Evolutionary conservation across 2,113 vertebrate genomes (phyloP), one percentile per base, ranked within the genome.

Genomic region (Phaetusa simplex): DNA sequence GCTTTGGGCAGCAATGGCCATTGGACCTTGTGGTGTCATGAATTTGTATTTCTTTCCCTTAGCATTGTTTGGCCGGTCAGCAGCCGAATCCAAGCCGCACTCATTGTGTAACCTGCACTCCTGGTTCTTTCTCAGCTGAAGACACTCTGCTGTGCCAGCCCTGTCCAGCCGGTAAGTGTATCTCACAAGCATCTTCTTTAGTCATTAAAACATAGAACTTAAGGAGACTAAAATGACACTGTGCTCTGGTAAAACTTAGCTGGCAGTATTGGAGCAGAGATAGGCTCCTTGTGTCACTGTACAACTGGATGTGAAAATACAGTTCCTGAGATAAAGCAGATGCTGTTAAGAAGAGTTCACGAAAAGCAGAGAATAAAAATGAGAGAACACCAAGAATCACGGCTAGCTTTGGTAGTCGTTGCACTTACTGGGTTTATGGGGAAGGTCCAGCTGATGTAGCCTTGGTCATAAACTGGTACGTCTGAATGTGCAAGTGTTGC

Each of bases 131-230:
- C 94, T 98, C 98, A 65, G 87, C 94, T 29, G 79, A 96, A 65
- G 98, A 96, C 32, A 52, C 94, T 47, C 50, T 62, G 21, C 93
- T 87, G 14, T 98, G 98, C 96, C 97, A 98, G 66, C 97, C 89
- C 55, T 99, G 98, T 97, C 98, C 98, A n/a, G 90, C 97, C 98
- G 99, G 99, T 99, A 97, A 74, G 95, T 23, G 1, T 42, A 8
- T 8, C 72, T 23, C 49, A 4, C 7, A 1, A 7, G 32, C 2
- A 2, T 56, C 59, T 45, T 15, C 53, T 50, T 26, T 6, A 23
- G 30, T 29, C 36, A 1, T 24, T 30, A n/a, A n/a, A 85, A 36
- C 38, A 5, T 16, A 12, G 22, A 43, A 42, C 7, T 29, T 12
- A 1, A 26, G n/a, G 66, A 13, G 32, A 1, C 24, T 29, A 23